These are phyloP conservation scores for Cataglyphis rosenhaueri DNA, from an alignment of 2,888 invertebrate species.

Conservation along the genomic window DNA sequence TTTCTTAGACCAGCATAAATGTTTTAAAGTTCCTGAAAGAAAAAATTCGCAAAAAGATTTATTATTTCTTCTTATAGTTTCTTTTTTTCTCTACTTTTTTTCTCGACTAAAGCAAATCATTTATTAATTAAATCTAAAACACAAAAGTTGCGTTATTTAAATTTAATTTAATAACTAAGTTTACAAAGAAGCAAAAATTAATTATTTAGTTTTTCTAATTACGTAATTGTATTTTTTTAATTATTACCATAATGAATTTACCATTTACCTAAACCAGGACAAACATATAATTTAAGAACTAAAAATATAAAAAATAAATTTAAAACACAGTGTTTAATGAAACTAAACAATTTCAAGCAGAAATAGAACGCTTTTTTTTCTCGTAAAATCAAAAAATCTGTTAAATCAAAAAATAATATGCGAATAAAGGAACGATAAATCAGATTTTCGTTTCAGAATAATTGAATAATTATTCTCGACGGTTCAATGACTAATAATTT, in stretches of 20 bases:
- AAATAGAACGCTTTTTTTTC: neutral
- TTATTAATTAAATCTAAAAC: neutral
- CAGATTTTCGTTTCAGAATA: neutral
- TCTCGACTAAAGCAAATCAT: neutral
- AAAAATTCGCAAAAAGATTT: neutral
- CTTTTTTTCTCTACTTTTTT: neutral
- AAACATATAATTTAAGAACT: neutral
- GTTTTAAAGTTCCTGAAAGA: neutral
- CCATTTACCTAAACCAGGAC: no score
- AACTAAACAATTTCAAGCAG: conserved; percentile 7
- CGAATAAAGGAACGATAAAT: neutral
- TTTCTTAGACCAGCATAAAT: neutral
- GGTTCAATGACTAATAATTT: neutral
- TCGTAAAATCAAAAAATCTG: neutral
- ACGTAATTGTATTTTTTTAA: conserved; percentile 1
- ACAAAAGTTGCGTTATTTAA: neutral
- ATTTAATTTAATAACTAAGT: conserved; percentile 14
- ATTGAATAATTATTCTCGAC: neutral
- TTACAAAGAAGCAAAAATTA: neutral
- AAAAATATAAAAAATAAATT: conserved; percentile 3
- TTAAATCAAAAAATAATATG: neutral
- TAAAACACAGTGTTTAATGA: neutral
- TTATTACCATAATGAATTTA: no score
- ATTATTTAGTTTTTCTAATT: neutral
- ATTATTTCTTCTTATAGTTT: neutral